Percentiles rank a stretch among this genome's conserved stretches.
Conservation (phyloP, 1,140 invertebrate genomes). For the Neodiprion fabricii region DNA sequence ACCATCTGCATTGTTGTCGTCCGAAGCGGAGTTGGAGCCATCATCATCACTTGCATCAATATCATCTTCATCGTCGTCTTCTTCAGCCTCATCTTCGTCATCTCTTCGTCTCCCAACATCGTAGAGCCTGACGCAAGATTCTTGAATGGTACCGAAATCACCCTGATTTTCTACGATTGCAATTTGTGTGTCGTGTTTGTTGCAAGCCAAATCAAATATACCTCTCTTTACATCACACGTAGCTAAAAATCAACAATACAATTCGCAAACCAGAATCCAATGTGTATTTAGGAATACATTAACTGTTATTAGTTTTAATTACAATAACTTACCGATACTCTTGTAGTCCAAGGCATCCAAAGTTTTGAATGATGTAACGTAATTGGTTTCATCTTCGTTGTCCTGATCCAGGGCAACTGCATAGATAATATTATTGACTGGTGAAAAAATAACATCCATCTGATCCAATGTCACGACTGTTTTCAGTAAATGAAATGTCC, state of each 20-base stretch:
- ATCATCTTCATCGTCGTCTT: slow-evolving; percentile 73
- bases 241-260: slow-evolving; percentile 61
- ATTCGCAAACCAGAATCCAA: slow-evolving; percentile 1
- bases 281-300: not conserved
- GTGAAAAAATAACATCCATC: slow-evolving; percentile 78
- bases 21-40: slow-evolving; percentile 61
- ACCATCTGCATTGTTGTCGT: slow-evolving; percentile 65
- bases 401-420: slow-evolving; percentile 70
- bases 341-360: slow-evolving; percentile 94
- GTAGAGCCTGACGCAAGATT: slow-evolving; percentile 84
- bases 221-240: slow-evolving; percentile 89
- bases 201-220: slow-evolving; percentile 78
- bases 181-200: slow-evolving; percentile 79
- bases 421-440: slow-evolving; percentile 72
- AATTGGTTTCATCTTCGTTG: slow-evolving; percentile 70
- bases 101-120: slow-evolving; percentile 78
- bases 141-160: slow-evolving; percentile 77
- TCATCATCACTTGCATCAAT: slow-evolving; percentile 58
- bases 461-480: slow-evolving; percentile 93
- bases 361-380: slow-evolving; percentile 91
- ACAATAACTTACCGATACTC: slow-evolving; percentile 75
- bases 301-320: not conserved
- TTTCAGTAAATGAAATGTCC: slow-evolving; percentile 92
- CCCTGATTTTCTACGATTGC: slow-evolving; percentile 84
- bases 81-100: slow-evolving; percentile 77